A percentile compares a stretch with the other conserved stretches of the same genome.
Evolutionary conservation across 1,140 invertebrate genomes (phyloP).

Genomic region (Conus ventricosus): DNA sequence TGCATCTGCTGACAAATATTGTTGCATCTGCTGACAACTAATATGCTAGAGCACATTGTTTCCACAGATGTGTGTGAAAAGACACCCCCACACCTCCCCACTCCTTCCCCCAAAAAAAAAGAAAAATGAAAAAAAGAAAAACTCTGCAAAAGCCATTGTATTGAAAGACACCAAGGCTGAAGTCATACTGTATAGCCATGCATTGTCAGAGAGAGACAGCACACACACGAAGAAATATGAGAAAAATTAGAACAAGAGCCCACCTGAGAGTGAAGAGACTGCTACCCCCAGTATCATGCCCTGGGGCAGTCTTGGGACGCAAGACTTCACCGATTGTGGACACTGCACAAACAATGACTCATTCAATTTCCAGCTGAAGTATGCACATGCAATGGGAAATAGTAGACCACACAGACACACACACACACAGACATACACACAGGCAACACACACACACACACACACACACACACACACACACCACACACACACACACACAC

Average conservation of each 20-base stretch:
- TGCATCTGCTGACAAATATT: no score
- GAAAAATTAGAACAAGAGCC: background rate
- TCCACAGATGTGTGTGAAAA: no score
- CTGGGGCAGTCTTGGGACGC: constrained; percentile 65
- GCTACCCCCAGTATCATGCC: constrained; percentile 57
- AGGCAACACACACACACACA: background rate
- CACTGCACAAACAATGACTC: background rate
- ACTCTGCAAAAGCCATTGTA: no score
- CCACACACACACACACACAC: background rate
- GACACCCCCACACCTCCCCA: no score
- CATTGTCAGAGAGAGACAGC: background rate
- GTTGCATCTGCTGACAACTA: no score
- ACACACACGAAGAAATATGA: background rate
- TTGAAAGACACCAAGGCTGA: no score
- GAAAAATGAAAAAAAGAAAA: no score
- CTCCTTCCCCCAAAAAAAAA: no score
- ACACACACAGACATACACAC: background rate
- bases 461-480: background rate
- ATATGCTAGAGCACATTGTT: no score
- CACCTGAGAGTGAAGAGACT: constrained; percentile 66
- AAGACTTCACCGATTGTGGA: constrained; percentile 55
- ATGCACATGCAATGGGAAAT: background rate
- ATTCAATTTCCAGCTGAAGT: no score
- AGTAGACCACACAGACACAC: background rate
- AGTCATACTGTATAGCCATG: no score